Base-by-base conservation (phyloP, 2,113 vertebrate genomes). In the Saccopteryx leptura region DNA sequence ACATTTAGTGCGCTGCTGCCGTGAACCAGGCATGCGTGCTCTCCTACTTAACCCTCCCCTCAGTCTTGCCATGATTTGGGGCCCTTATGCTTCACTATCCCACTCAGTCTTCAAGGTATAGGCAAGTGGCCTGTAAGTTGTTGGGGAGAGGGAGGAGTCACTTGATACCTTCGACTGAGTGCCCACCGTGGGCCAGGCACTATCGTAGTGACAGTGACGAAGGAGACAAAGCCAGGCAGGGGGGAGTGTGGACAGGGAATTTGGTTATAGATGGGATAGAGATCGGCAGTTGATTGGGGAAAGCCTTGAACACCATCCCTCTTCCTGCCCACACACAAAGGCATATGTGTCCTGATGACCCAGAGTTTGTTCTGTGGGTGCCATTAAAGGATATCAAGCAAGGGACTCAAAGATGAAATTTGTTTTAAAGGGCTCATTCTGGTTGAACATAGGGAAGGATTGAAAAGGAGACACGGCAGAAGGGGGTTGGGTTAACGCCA, bases 21-120 rank as follows among this genome's bases (percentile, higher is more conserved):
- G 1, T 11, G 69, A 46, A 5, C 15, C 80, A 56, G 28, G 65
- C 24, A 2, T 0, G 19, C 0, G 1, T 60, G 33, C 24, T 9
- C 24, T 65, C 78, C 21, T 56, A 18, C 9, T 74, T 46, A 83
- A 11, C 12, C 9, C n/a, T 83, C 60, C 8, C 12, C 1, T 50
- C 68, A 17, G 33, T 26, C 60, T 52, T 52, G 28, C 58, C 23
- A 17, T 52, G 79, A 82, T 12, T 3, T 23, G 69, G 68, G 19
- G 33, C 63, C 46, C 48, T 0, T 33, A 9, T 24, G 19, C 33
- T 82, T 31, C 71, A 52, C 21, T 33, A 2, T 52, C 56, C 58
- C 26, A 33, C 58, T 76, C 69, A 33, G 86, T 50, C 86, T 48
- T 83, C 33, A 1, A 19, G 65, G 46, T 18, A 33, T 23, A 61